Conservation (phyloP, 2,888 invertebrate species). For the Ceramica pisi region DNA sequence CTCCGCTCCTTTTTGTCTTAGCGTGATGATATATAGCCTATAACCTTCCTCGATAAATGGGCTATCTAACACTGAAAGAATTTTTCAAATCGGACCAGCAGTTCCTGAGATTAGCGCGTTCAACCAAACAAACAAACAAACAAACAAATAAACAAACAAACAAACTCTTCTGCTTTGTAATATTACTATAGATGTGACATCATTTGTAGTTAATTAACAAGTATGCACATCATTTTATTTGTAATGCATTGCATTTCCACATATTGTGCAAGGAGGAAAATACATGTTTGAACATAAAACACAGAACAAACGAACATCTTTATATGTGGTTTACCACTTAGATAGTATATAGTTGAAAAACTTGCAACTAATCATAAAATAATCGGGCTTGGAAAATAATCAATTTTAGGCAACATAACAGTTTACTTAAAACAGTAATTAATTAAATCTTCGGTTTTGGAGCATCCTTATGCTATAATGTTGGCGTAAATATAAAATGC, state of each 20-base stretch:
- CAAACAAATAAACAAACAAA: too few relatives aligned
- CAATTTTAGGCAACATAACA: conserved; percentile 34
- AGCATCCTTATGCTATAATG: conserved; percentile 12
- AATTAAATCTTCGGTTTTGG: conserved; percentile 14
- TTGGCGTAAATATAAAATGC: conserved; percentile 20
- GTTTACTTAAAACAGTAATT: conserved; percentile 16
- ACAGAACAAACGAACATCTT: conserved; percentile 9
- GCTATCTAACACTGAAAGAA: too few relatives aligned
- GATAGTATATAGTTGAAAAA: conserved; percentile 21
- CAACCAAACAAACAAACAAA: too few relatives aligned
- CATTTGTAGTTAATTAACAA: conserved; percentile 56
- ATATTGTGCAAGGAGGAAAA: conserved; percentile 17
- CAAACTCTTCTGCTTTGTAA: too few relatives aligned
- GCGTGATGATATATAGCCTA: too few relatives aligned
- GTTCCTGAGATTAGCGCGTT: too few relatives aligned
- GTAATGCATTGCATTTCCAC: conserved; percentile 21
- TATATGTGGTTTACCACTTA: conserved; percentile 14
- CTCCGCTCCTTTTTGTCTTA: too few relatives aligned
- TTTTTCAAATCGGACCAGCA: too few relatives aligned
- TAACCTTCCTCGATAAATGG: too few relatives aligned
- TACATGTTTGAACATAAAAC: conserved; percentile 18
- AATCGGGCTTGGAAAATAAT: conserved; percentile 21
- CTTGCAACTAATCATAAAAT: conserved; percentile 11
- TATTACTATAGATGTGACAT: too few relatives aligned
- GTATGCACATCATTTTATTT: conserved; percentile 34